These are phyloP conservation scores for Drosophila colorata DNA, from an alignment of 2,888 invertebrate genomes.

Conservation along the genomic window DNA sequence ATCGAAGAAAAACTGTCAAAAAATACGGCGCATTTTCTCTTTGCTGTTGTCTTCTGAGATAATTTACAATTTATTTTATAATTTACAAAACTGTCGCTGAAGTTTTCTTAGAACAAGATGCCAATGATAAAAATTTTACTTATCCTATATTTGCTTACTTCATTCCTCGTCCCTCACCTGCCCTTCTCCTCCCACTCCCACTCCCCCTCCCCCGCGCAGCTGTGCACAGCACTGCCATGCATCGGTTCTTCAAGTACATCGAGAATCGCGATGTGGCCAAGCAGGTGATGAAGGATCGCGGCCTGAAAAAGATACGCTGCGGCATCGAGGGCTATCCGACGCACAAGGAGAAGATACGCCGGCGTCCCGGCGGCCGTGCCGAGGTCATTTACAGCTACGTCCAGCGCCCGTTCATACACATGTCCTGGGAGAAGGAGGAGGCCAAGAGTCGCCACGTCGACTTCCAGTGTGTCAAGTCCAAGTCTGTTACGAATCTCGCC, in stretches of 20 bases:
- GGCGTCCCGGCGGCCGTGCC: constrained; percentile 96
- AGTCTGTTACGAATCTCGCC: constrained; percentile 98
- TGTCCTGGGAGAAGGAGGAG: constrained; percentile 99
- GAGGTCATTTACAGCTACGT: constrained; percentile 99
- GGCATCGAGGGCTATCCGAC: constrained; percentile 99
- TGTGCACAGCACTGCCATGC: constrained; percentile 97
- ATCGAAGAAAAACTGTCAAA: too few species aligned
- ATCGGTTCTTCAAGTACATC: constrained; percentile 99
- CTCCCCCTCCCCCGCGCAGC: constrained; percentile 86
- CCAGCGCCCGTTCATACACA: constrained; percentile 98
- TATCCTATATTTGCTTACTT: too few species aligned
- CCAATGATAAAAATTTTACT: too few species aligned
- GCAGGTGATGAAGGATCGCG: constrained; percentile 99
- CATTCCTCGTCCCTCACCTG: too few species aligned
- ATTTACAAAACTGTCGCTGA: too few species aligned
- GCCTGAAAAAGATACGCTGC: constrained; percentile 98
- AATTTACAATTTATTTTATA: too few species aligned
- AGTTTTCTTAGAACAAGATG: too few species aligned
- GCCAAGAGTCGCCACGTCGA: constrained; percentile 99
- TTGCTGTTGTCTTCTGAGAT: too few species aligned
- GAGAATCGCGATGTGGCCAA: constrained; percentile 99
- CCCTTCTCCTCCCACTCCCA: background rate
- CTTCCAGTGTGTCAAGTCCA: constrained; percentile 99
- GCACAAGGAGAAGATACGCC: constrained; percentile 99
- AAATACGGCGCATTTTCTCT: too few species aligned